Evolutionary conservation across 2,888 invertebrate species (phyloP), one percentile per base, ranked within the genome.

Genomic region (Rotaria socialis): DNA sequence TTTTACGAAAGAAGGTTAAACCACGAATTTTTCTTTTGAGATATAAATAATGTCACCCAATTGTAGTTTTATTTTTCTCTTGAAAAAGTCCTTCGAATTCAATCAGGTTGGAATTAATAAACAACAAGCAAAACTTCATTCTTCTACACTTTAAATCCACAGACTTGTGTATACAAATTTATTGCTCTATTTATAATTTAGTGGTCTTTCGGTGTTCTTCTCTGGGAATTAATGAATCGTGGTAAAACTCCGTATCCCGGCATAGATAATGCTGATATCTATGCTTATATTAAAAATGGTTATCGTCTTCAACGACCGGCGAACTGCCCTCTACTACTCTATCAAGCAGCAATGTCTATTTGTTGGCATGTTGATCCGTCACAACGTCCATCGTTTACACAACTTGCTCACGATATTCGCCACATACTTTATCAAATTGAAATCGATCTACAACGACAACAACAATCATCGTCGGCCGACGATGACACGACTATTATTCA

Each of bases 181-280:
- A 50, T n/a, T 24, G 0, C n/a, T n/a, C 4, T 10, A 4, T 27
- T 14, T 60, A 27, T 60, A 27, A 89, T 90, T 85, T 89, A 92
- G 91, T 92, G 92, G 92, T 91, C 92, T 3, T 92, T 89, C 88
- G 92, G 92, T 41, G 91, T 92, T 19, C 90, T 91, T 3, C 87
- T 92, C 50, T 92, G 92, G 92, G 92, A 92, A 89, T 88, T 92
- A 87, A 89, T 92, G 90, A 92, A 92, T 6, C 88, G 92, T 56
- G 92, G 92, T 50, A 90, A 91, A 80, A 90, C 90, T 85, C 92
- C 92, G 0, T 92, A 92, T 88, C 91, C 92, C 8, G 91, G 91
- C 87, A 92, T 92, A 2, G 91, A 92, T 88, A 92, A 92, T 89
- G 92, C 91, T 91, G 92, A 92, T 86, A 90, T 92, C 85, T 89